Evolutionary conservation across 2,113 vertebrate species (phyloP), one percentile per base, ranked within the genome.

Genomic region (Gorsachius goisagi): DNA sequence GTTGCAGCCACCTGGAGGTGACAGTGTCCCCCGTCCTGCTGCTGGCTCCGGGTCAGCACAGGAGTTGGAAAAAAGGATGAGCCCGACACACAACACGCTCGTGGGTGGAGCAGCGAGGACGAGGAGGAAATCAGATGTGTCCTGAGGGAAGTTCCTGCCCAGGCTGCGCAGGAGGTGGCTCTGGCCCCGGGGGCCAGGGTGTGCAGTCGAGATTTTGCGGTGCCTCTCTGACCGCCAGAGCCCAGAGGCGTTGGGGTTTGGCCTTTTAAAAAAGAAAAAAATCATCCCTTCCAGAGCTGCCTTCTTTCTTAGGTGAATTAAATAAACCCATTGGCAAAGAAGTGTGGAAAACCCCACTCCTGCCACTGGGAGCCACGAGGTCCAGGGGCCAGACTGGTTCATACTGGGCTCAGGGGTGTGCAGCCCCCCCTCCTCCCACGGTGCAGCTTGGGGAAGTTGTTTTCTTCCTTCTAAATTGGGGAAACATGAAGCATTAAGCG

Each of bases 71-170:
- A 35, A 49, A 55, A 28, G 28, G 23, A 64, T 22, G 35, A 45
- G n/a, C 23, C 20, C 0, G 20, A 22, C 12, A 6, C 21, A 6
- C 33, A 14, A 3, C 3, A 4, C 1, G 1, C 35, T 35, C 1
- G 0, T 20, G 49, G 21, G 55, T 26, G 71, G 52, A 77, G 50
- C 33, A n/a, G 58, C 4, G 4, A 23, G 59, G 8, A 18, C 15
- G 11, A 35, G 33, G 33, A 75, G 73, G 39, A 71, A 77, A 32
- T 52, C 12, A 3, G 39, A 11, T 68, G 53, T 18, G n/a, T 60
- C 53, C 85, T 49, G 59, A 59, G 47, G 85, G 39, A 32, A 60
- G 26, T 15, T 64, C 27, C 50, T 77, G 41, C 1, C 1, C 27
- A 4, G 56, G 44, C 44, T 1, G 17, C 6, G 2, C 6, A 1